Evolutionary conservation across 1,140 invertebrate genomes (phyloP).

Genomic region (Myzus persicae): DNA sequence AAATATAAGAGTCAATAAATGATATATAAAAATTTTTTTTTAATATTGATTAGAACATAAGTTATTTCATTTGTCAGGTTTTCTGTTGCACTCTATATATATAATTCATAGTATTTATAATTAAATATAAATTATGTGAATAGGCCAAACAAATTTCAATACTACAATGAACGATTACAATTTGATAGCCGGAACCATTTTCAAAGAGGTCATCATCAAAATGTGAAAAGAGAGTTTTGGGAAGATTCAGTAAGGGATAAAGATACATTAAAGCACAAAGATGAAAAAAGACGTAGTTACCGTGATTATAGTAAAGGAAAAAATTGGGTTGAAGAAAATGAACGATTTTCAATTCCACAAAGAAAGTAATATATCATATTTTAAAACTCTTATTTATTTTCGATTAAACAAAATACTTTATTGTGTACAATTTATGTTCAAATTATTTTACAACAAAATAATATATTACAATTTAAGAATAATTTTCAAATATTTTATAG

Average conservation of each 20-base stretch:
- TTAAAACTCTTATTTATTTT: not conserved
- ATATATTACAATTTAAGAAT: not conserved
- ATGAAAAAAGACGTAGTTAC: not conserved
- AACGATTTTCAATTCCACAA: not conserved
- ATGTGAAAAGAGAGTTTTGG: slow-evolving; percentile 34
- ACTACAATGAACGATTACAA: slow-evolving; percentile 20
- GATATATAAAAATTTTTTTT: too few species aligned
- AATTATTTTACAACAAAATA: too few species aligned
- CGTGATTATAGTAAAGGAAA: slow-evolving; percentile 9
- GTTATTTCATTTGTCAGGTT: too few species aligned
- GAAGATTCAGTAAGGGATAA: slow-evolving; percentile 22
- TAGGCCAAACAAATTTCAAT: not conserved
- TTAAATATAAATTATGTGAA: not conserved
- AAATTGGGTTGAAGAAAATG: not conserved
- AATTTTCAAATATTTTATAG: not conserved
- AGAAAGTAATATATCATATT: slow-evolving; percentile 21
- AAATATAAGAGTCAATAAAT: too few species aligned
- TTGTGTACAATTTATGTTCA: not conserved
- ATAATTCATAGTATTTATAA: not conserved
- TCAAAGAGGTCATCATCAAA: not conserved
- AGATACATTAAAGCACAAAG: slow-evolving; percentile 29
- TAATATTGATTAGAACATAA: too few species aligned
- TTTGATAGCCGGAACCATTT: not conserved
- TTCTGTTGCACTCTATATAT: too few species aligned
- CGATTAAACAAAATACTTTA: not conserved